Conservation (phyloP, 2,888 invertebrate species). For the Nipponacmea schrenckii region DNA sequence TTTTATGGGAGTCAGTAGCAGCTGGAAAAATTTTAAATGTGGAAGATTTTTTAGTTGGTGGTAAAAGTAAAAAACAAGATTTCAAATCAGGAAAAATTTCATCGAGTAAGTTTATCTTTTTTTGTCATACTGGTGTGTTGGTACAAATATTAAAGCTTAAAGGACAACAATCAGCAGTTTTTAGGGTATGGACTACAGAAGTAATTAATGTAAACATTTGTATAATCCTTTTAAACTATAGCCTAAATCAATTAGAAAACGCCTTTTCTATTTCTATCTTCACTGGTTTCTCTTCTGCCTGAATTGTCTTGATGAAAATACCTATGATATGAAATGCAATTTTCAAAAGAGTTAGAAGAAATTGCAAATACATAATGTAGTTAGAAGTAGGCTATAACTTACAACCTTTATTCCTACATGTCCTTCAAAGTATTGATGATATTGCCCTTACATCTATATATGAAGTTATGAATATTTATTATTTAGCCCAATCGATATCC, state of each 20-base stretch:
- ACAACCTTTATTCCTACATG: not conserved
- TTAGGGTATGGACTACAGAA: not conserved
- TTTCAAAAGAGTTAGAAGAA: no score
- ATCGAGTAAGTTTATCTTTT: constrained; percentile 18
- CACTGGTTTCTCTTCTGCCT: no score
- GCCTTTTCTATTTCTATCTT: no score
- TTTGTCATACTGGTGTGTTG: constrained; percentile 29
- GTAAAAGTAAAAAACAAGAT: constrained; percentile 53
- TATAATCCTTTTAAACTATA: not conserved
- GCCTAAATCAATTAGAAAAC: not conserved
- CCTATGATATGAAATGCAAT: no score
- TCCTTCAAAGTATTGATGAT: not conserved
- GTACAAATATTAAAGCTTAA: not conserved
- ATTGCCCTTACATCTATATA: not conserved
- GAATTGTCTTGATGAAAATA: no score
- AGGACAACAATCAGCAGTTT: not conserved
- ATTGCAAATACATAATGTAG: no score
- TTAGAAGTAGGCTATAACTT: not conserved
- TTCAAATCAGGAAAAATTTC: constrained; percentile 60
- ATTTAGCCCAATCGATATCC: constrained; percentile 37
- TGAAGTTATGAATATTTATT: not conserved
- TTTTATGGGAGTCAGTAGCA: constrained; percentile 50
- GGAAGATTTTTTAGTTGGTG: constrained; percentile 51
- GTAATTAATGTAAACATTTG: not conserved
- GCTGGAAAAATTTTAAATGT: constrained; percentile 40